A percentile compares a stretch with the other conserved stretches of the same genome.
Evolutionary conservation across 2,797 vertebrate genomes (phyloP).

Genomic region (Eremophila alpestris): DNA sequence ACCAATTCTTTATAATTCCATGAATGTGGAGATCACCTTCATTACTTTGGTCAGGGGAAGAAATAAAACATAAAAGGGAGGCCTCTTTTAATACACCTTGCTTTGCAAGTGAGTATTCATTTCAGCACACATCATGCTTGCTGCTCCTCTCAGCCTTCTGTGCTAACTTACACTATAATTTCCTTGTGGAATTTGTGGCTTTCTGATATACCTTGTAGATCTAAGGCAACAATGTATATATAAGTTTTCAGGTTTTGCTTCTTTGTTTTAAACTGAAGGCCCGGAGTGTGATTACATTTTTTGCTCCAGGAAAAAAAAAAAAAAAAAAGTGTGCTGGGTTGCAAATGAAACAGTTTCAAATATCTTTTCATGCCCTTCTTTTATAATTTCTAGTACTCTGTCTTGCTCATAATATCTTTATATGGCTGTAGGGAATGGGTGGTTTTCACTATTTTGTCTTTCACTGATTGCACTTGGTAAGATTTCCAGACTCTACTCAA

Average conservation of each 20-base stretch:
- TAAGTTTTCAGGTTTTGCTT: background rate
- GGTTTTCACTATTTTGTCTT: background rate
- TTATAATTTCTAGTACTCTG: background rate
- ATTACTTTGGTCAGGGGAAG: background rate
- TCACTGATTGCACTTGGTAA: background rate
- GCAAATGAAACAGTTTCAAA: background rate
- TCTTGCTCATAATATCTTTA: background rate
- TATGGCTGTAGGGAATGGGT: background rate
- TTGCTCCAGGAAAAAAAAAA: background rate
- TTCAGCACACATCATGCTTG: background rate
- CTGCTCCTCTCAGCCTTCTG: background rate
- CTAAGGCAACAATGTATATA: background rate
- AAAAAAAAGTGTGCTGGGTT: background rate
- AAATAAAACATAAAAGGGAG: background rate
- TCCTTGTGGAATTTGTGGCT: background rate
- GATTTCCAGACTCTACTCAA: slow-evolving; percentile 3
- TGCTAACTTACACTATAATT: background rate
- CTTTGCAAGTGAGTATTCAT: background rate
- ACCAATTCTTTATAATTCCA: slow-evolving; percentile 3
- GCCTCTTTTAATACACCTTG: background rate
- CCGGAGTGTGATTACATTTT: background rate
- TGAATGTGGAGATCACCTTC: background rate
- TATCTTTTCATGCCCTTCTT: background rate
- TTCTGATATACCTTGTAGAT: background rate
- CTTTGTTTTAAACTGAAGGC: background rate